Conservation (phyloP, 2,888 invertebrate species). For the Morpho deidamia region DNA sequence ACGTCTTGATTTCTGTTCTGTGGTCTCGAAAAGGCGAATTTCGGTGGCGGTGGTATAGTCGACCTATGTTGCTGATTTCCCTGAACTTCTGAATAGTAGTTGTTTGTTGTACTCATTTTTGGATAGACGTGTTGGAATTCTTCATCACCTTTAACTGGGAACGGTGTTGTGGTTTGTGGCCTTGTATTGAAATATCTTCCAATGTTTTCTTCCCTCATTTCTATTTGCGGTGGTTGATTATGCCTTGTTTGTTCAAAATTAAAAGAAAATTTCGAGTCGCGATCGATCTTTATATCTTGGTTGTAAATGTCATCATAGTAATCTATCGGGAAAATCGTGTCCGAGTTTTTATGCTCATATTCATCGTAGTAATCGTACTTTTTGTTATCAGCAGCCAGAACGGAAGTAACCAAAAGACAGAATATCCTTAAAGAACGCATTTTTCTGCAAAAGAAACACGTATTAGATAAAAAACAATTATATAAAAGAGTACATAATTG, state of each 20-base stretch:
- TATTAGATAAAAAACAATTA: not conserved
- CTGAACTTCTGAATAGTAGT: not conserved
- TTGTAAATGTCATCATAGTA: conserved; percentile 27
- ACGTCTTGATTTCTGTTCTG: not conserved
- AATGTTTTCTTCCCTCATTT: conserved; percentile 40
- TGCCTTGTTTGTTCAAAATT: conserved; percentile 39
- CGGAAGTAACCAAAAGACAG: conserved; percentile 25
- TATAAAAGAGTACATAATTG: not conserved
- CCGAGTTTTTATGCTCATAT: conserved; percentile 1
- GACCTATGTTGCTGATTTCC: not conserved
- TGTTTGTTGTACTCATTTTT: not conserved
- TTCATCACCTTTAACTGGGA: conserved; percentile 19
- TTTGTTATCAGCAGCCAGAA: conserved; percentile 27
- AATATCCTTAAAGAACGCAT: conserved; percentile 28
- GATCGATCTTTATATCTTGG: conserved; percentile 25
- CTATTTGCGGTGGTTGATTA: conserved; percentile 39
- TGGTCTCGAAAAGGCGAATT: conserved; percentile 7
- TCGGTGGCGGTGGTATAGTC: conserved; percentile 5
- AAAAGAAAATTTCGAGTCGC: conserved; percentile 34
- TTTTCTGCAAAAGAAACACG: conserved; percentile 27
- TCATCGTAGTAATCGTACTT: no score
- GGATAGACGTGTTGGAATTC: conserved; percentile 9
- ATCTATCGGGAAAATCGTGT: conserved; percentile 21
- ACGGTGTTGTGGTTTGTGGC: conserved; percentile 30
- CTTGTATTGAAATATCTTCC: conserved; percentile 36